These are phyloP conservation scores for Hephaestus fuliginosus DNA, from an alignment of 2,797 vertebrate species.

Conservation along the genomic window DNA sequence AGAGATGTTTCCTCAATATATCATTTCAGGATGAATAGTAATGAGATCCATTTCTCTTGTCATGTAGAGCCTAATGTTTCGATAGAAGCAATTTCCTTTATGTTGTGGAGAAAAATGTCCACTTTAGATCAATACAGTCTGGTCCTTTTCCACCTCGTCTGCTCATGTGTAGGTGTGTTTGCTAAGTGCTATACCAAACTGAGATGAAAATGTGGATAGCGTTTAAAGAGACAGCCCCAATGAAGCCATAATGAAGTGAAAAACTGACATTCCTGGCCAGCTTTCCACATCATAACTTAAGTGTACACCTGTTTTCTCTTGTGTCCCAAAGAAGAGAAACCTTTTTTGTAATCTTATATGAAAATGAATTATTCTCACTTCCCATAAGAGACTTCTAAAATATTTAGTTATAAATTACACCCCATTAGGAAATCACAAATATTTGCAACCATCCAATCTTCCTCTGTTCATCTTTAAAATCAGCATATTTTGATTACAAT, in stretches of 20 bases:
- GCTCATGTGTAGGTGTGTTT: conserved; percentile 56
- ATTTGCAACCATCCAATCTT: not conserved
- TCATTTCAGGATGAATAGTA: conserved; percentile 47
- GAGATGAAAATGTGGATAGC: conserved; percentile 32
- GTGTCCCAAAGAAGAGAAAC: not conserved
- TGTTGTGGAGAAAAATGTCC: conserved; percentile 30
- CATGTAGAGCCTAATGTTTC: conserved; percentile 41
- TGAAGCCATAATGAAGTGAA: conserved; percentile 11
- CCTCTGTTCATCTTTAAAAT: not conserved
- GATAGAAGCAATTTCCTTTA: conserved; percentile 42
- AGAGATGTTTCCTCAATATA: conserved; percentile 41
- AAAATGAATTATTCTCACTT: not conserved
- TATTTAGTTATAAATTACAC: not conserved
- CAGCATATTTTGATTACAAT: not conserved
- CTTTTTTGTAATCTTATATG: not conserved
- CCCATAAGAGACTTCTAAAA: not conserved
- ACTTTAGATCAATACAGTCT: conserved; percentile 42
- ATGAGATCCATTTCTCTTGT: conserved; percentile 45
- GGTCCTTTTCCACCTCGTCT: conserved; percentile 33
- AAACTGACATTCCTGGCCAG: not conserved
- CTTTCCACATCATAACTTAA: not conserved
- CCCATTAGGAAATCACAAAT: not conserved
- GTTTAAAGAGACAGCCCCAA: conserved; percentile 28
- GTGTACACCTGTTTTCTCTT: not conserved
- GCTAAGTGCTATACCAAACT: conserved; percentile 31